Evolutionary conservation across 2,113 vertebrate species (phyloP).

Genomic region (Copsychus sechellarum): DNA sequence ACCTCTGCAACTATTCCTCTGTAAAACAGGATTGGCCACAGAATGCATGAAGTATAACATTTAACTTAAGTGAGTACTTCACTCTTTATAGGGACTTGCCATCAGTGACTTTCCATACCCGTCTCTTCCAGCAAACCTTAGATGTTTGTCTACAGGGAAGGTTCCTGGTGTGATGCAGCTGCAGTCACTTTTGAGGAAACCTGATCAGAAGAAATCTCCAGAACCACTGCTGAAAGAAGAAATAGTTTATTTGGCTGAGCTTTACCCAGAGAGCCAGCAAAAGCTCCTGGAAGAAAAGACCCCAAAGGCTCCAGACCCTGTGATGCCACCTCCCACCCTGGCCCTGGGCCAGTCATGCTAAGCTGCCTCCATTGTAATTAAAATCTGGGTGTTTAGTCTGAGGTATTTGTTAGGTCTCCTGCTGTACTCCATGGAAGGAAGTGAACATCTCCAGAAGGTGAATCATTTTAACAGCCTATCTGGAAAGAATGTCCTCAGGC

Average conservation of each 20-base stretch:
- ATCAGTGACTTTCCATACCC: background rate
- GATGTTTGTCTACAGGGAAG: background rate
- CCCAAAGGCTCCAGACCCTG: background rate
- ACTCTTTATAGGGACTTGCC: background rate
- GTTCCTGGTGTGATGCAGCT: background rate
- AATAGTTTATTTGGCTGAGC: background rate
- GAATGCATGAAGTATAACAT: background rate
- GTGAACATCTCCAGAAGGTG: conserved; percentile 7
- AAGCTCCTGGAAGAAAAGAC: background rate
- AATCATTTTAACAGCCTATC: conserved; percentile 14
- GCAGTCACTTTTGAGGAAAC: background rate
- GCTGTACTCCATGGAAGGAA: background rate
- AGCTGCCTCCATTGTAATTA: background rate
- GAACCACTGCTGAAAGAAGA: background rate
- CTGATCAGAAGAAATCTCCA: background rate
- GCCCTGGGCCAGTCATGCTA: background rate
- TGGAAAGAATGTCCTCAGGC: conserved; percentile 10
- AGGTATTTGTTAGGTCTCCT: background rate
- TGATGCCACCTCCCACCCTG: background rate
- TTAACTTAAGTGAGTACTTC: background rate
- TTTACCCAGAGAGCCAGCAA: background rate
- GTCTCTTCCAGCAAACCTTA: background rate
- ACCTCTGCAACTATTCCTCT: background rate
- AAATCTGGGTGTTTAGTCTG: background rate
- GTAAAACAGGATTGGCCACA: background rate